Percentiles rank a stretch among this genome's conserved stretches.
phyloP scores from a whole-genome alignment of 2,888 invertebrate species.

The Hemistola chrysoprasaria region DNA sequence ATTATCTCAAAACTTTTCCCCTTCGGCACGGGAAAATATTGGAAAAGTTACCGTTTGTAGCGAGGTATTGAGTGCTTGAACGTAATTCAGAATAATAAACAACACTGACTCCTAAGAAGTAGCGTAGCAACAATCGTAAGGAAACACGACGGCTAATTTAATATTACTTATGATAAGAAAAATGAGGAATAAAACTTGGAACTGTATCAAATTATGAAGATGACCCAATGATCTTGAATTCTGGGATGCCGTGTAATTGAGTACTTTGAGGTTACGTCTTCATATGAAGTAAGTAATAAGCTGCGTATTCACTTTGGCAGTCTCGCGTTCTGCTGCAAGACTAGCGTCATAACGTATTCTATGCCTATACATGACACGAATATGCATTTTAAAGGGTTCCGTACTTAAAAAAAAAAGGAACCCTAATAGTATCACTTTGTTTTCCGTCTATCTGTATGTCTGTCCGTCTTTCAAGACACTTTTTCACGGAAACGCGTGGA shows the following conservation, averaged over 20 bases:
- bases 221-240: no score
- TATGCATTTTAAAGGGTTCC: no score
- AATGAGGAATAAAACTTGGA: slow-evolving; percentile 33
- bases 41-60: slow-evolving; percentile 41
- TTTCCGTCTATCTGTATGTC: no score
- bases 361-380: no score
- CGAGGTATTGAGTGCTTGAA: slow-evolving; percentile 27
- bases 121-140: slow-evolving; percentile 34
- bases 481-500: no score
- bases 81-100: slow-evolving; percentile 28
- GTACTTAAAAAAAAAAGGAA: no score
- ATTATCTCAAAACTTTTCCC: slow-evolving; percentile 39
- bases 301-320: no score
- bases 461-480: no score
- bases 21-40: slow-evolving; percentile 42
- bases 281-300: no score
- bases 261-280: slow-evolving; percentile 35
- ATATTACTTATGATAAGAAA: slow-evolving; percentile 36
- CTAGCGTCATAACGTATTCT: no score
- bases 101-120: slow-evolving; percentile 19
- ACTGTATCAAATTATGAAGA: slow-evolving; percentile 35
- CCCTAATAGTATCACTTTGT: no score
- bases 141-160: slow-evolving; percentile 38
- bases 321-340: no score
- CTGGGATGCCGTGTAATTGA: slow-evolving; percentile 40